These are phyloP conservation scores for Drosophila sp. DNA, from an alignment of 1,140 invertebrate species.

Conservation along the genomic window DNA sequence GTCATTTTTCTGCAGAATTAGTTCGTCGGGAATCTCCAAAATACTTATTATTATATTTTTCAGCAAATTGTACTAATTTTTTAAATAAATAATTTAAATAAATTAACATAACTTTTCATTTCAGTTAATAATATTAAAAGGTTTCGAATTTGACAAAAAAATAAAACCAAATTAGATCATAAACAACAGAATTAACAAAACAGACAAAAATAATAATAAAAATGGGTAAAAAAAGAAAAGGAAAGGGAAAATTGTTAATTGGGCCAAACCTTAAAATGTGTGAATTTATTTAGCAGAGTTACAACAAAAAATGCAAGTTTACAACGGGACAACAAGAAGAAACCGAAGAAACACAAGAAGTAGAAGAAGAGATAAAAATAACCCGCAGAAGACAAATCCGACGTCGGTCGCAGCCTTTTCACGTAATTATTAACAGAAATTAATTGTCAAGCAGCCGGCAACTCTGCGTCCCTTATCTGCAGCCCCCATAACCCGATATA, in stretches of 20 bases:
- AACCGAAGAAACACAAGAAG: too few relatives aligned
- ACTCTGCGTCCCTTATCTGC: constrained; percentile 4
- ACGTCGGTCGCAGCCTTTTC: constrained; percentile 48
- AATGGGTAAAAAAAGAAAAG: background rate
- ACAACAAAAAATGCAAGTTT: constrained; percentile 38
- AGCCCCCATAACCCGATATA: background rate
- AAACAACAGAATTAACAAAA: constrained; percentile 38
- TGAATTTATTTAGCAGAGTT: constrained; percentile 50
- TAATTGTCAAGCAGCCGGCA: constrained; percentile 45
- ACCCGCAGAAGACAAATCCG: constrained; percentile 50
- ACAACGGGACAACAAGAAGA: constrained; percentile 1
- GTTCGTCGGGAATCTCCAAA: too few relatives aligned
- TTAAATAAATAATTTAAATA: too few relatives aligned
- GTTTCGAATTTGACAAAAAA: background rate
- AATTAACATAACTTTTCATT: constrained; percentile 7
- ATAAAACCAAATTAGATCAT: constrained; percentile 43
- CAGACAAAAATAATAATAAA: background rate
- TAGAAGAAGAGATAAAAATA: constrained; percentile 4
- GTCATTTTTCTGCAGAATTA: too few relatives aligned
- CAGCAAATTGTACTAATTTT: too few relatives aligned
- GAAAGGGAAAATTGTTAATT: constrained; percentile 35
- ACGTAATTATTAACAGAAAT: constrained; percentile 62
- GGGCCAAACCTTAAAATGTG: constrained; percentile 55
- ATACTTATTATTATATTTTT: too few relatives aligned
- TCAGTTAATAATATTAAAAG: constrained; percentile 35